Evolutionary conservation across 2,113 vertebrate species (phyloP), one percentile per base, ranked within the genome.

Genomic region (Python bivittatus): DNA sequence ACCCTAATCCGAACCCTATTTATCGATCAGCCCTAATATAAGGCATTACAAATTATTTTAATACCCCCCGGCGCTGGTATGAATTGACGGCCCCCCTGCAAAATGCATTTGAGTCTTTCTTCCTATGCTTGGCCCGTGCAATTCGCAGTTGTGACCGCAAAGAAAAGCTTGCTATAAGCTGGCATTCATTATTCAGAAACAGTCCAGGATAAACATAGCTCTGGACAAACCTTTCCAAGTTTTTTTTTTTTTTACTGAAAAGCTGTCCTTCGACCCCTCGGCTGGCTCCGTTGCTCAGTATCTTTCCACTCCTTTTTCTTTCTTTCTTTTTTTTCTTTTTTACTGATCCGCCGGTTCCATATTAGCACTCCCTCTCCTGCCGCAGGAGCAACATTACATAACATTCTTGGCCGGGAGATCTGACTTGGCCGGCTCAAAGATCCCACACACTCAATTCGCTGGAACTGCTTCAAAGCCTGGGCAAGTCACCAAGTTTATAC

Each of bases 101-200:
- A 84, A 48, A 25, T 7, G 20, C 54, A 4, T 9, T 23, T n/a
- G 10, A n/a, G 2, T 42, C 9, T 42, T n/a, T 17, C 3, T 25
- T 54, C 52, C 64, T 15, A 3, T 6, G 29, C 20, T 25, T 12
- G 25, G 10, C 29, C 7, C 57, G 8, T 29, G 54, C 54, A 38
- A 4, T 2, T 15, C n/a, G 42, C 8, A 1, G 8, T 58, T 58
- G 5, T 27, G 0, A 2, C 6, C 1, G 2, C 3, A 6, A 38
- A 10, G 27, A 58, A 58, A 83, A 22, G 68, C 53, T 23, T 10
- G 23, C 3, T 54, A 7, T 2, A 58, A 6, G 42, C 38, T 9
- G 10, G 1, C 23, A 12, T 27, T 15, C 12, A 2, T 52, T 57
- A 13, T 9, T 79, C 38, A 48, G 61, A 79, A 87, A 54, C 20